Evolutionary conservation across 1,140 invertebrate genomes (phyloP), one percentile per base, ranked within the genome.

Genomic region (Apis dorsata): DNA sequence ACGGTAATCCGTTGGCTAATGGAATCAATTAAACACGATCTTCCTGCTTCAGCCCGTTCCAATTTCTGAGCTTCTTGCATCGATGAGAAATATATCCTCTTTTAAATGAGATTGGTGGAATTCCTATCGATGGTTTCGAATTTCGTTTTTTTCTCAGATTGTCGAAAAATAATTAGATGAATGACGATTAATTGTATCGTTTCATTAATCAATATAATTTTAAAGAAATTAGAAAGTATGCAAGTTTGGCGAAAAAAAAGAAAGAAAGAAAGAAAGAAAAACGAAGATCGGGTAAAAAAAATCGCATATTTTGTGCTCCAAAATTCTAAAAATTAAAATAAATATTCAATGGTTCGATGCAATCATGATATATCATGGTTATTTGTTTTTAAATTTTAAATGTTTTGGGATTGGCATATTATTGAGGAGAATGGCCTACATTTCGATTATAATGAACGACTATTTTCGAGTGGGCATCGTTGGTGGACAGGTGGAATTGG

Each of bases 21-120:
- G 73, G 73, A 75, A 75, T 75, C 73, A 75, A 75, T 75, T 75
- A 75, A 75, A 75, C 59, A 59, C 73, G 59, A 75, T 53, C 44
- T 44, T 49, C 44, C 15, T 13, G 21, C 17, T 51, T 19, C 21
- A 34, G 13, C 2, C 34, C 21, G 73, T 49, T 60, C 59, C 59
- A 62, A n/a, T 75, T 75, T 51, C 57, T 51, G 13, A 24, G 44
- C 24, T 75, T 49, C 73, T 75, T 51, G 55, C 28, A 57, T 44
- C 71, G 53, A 49, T 5, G 66, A 10, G 12, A n/a, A 51, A 44
- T 2, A 21, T 49, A n/a, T 4, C 19, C 71, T 12, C 17, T 57
- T 21, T 15, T 10, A 21, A 1, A 59, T n/a, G 19, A 73, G 44
- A 73, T 73, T 21, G 17, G 44, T 10, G 11, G 24, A 34, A 73